Percentiles rank a stretch among this genome's conserved stretches.
phyloP scores from a whole-genome alignment of 2,888 invertebrate species.

The Rhopalosiphum nymphaeae region DNA sequence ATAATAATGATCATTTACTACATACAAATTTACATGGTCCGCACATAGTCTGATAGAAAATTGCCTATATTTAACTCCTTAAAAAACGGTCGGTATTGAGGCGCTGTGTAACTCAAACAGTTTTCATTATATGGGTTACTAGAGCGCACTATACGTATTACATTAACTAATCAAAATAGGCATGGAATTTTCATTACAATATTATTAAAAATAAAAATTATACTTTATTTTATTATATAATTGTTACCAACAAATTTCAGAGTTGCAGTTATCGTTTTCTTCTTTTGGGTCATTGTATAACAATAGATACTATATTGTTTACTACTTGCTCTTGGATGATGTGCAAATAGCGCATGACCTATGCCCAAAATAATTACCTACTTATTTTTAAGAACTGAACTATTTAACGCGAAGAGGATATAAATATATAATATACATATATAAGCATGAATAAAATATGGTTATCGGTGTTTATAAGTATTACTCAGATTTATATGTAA shows the following conservation, averaged over 20 bases:
- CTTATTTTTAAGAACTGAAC: neutral
- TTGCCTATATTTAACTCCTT: neutral
- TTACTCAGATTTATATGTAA: neutral
- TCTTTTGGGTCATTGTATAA: neutral
- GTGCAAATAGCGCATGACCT: neutral
- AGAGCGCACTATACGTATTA: neutral
- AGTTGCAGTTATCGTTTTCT: neutral
- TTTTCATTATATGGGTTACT: neutral
- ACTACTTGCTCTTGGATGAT: neutral
- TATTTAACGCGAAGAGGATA: neutral
- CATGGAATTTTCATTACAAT: neutral
- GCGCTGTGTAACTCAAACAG: neutral
- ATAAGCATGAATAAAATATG: neutral
- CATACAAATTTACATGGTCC: neutral
- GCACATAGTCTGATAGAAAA: neutral
- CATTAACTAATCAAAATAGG: neutral
- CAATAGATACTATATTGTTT: neutral
- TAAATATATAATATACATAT: neutral
- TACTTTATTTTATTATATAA: neutral
- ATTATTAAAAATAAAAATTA: neutral
- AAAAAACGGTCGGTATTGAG: neutral
- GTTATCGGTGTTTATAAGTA: neutral
- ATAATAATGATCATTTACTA: neutral
- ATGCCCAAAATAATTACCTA: too few relatives aligned
- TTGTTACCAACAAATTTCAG: neutral